A percentile compares a stretch with the other conserved stretches of the same genome.
Evolutionary conservation across 2,888 invertebrate genomes (phyloP).

Genomic region (Drosophila yooni): DNA sequence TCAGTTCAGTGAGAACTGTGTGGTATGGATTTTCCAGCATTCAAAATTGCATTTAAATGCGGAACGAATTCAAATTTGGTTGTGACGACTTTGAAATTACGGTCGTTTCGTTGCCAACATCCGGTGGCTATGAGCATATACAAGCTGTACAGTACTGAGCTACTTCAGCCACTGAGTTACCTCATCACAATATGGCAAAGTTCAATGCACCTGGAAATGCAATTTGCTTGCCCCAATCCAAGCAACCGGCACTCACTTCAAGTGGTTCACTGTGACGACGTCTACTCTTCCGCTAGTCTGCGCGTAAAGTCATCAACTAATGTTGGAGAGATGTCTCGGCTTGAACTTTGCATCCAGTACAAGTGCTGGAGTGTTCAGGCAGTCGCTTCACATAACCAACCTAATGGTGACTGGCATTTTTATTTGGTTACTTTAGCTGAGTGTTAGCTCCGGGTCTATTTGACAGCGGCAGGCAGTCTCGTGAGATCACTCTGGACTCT

Average conservation of each 20-base stretch:
- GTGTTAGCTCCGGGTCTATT: slow-evolving; percentile 25
- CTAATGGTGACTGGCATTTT: slow-evolving; percentile 41
- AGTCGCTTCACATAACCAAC: slow-evolving; percentile 20
- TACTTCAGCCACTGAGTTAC: slow-evolving; percentile 15
- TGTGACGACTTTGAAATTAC: slow-evolving; percentile 20
- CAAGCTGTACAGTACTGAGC: slow-evolving; percentile 3
- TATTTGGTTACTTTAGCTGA: slow-evolving; percentile 24
- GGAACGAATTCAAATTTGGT: slow-evolving; percentile 19
- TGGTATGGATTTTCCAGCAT: slow-evolving; percentile 30
- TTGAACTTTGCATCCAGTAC: slow-evolving; percentile 43
- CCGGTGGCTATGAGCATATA: slow-evolving; percentile 36
- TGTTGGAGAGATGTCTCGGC: slow-evolving; percentile 6
- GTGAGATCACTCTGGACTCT: slow-evolving; percentile 51
- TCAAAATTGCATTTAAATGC: slow-evolving; percentile 52
- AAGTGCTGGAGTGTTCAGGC: slow-evolving; percentile 13
- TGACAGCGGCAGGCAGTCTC: slow-evolving; percentile 42
- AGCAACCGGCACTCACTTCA: slow-evolving; percentile 16
- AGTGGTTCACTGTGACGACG: slow-evolving; percentile 45
- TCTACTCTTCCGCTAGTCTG: slow-evolving; percentile 5
- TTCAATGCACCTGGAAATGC: slow-evolving; percentile 76
- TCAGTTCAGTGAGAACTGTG: not conserved
- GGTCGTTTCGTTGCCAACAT: slow-evolving; percentile 25
- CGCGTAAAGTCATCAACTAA: slow-evolving; percentile 30
- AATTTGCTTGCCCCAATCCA: slow-evolving; percentile 47
- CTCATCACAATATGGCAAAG: slow-evolving; percentile 31